Evolutionary conservation across 92 coral and sea anemone species (phyloP).

Genomic region (Pocillopora grandis): DNA sequence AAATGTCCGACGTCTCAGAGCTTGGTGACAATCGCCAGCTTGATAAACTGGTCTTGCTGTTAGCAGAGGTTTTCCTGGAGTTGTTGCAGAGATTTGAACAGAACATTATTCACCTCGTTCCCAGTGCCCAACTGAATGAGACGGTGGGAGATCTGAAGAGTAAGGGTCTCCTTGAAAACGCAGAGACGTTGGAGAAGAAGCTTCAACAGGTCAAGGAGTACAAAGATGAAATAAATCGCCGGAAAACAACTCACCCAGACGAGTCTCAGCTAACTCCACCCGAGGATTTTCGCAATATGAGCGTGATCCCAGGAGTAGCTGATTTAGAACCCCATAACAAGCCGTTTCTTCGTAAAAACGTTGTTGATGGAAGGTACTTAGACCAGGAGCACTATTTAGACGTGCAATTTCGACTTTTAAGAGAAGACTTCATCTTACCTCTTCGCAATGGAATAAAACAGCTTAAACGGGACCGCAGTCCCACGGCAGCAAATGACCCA

Average conservation of each 20-base stretch:
- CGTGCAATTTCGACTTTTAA: slow-evolving; percentile 82
- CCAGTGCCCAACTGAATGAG: slow-evolving; percentile 56
- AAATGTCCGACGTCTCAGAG: background rate
- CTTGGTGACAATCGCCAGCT: background rate
- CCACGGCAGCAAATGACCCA: background rate
- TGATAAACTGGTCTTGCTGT: background rate
- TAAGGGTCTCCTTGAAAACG: slow-evolving; percentile 7
- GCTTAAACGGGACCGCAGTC: slow-evolving; percentile 28
- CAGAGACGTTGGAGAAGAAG: slow-evolving; percentile 34
- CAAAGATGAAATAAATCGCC: slow-evolving; percentile 34
- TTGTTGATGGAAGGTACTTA: slow-evolving; percentile 62
- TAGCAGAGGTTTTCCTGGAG: slow-evolving; percentile 14
- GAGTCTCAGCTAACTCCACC: slow-evolving; percentile 62
- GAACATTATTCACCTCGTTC: slow-evolving; percentile 38
- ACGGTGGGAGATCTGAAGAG: slow-evolving; percentile 36
- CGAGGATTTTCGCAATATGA: slow-evolving; percentile 59
- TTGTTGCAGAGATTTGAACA: slow-evolving; percentile 27
- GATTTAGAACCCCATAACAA: slow-evolving; percentile 48
- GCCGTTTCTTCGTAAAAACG: slow-evolving; percentile 80
- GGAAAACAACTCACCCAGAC: slow-evolving; percentile 19
- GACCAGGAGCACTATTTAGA: slow-evolving; percentile 82
- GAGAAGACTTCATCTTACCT: slow-evolving; percentile 78
- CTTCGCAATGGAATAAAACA: slow-evolving; percentile 67
- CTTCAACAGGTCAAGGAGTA: slow-evolving; percentile 32
- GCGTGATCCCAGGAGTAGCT: slow-evolving; percentile 61